Conservation (phyloP, 2,888 invertebrate genomes). For the Yponomeuta sedellus region DNA sequence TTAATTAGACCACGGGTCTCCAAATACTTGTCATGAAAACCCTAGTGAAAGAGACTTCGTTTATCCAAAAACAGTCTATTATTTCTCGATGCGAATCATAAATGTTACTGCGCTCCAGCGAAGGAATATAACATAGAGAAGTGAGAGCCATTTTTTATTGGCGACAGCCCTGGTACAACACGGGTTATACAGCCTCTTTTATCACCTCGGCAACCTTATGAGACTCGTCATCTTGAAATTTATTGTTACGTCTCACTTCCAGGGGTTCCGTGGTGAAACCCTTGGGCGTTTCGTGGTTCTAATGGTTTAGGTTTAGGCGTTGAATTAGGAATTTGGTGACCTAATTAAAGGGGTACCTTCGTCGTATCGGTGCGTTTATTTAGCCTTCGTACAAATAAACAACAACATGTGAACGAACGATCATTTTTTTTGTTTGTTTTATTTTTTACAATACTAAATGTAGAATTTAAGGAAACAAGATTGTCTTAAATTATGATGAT, state of each 20-base stretch:
- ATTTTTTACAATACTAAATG: too few relatives aligned
- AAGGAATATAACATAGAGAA: not conserved
- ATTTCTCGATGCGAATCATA: not conserved
- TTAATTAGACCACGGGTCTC: too few relatives aligned
- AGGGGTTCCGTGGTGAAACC: not conserved
- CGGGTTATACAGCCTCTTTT: conserved; percentile 7
- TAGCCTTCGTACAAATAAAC: too few relatives aligned
- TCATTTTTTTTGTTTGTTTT: too few relatives aligned
- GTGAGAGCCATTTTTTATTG: not conserved
- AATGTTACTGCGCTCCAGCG: not conserved
- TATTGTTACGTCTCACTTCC: conserved; percentile 12
- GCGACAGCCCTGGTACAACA: not conserved
- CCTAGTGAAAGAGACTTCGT: not conserved
- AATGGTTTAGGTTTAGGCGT: not conserved
- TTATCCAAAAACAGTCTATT: not conserved
- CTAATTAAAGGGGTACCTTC: too few relatives aligned
- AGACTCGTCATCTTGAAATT: conserved; percentile 7
- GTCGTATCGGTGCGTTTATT: too few relatives aligned
- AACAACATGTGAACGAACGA: too few relatives aligned
- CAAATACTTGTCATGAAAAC: not conserved
- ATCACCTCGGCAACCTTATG: conserved; percentile 9
- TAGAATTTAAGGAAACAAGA: too few relatives aligned
- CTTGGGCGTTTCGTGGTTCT: not conserved
- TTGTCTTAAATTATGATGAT: too few relatives aligned
- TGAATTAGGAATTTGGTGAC: too few relatives aligned